Conservation (phyloP, 2,113 vertebrate genomes). For the Cnemophilus loriae region DNA sequence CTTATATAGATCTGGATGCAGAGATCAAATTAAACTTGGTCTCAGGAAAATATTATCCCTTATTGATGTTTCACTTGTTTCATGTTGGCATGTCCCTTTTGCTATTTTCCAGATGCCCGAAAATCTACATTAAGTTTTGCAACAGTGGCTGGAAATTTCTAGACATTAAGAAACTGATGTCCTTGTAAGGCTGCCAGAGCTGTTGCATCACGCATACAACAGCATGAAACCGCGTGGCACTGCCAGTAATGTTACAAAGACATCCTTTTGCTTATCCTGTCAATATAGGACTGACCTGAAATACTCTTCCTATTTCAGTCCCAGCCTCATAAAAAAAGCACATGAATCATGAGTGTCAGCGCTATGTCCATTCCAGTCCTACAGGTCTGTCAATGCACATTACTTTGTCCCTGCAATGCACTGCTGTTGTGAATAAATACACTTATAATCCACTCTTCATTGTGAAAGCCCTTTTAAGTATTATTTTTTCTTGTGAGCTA, state of each 20-base stretch:
- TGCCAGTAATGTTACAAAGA: slow-evolving; percentile 28
- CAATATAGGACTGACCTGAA: slow-evolving; percentile 46
- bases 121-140: slow-evolving; percentile 27
- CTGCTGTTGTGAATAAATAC: background rate
- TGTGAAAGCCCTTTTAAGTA: slow-evolving; percentile 14
- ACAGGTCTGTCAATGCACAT: background rate
- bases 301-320: background rate
- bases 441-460: background rate
- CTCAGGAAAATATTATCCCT: background rate
- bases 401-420: background rate
- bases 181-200: slow-evolving; percentile 59
- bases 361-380: background rate
- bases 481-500: background rate
- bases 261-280: slow-evolving; percentile 37
- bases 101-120: background rate
- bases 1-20: background rate
- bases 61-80: background rate
- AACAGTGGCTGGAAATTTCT: slow-evolving; percentile 34
- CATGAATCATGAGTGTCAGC: background rate
- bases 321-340: background rate
- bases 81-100: background rate
- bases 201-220: slow-evolving; percentile 28
- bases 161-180: slow-evolving; percentile 58
- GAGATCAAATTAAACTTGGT: background rate
- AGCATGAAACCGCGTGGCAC: background rate